phyloP scores from a whole-genome alignment of 2,113 vertebrate species.

The Coreoperca whiteheadi region DNA sequence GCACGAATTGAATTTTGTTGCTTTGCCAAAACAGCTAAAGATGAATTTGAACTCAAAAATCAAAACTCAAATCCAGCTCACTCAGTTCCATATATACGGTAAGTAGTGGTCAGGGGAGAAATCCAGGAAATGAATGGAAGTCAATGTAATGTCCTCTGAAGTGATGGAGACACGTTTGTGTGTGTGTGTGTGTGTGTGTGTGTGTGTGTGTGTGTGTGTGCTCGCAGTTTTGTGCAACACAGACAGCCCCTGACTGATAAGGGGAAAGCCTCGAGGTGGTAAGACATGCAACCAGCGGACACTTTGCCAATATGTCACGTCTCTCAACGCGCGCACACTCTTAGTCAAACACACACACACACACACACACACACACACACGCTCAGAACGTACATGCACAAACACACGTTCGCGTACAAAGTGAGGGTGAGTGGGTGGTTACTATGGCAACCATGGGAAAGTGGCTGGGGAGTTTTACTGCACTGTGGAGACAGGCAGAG shows the following conservation, averaged over 20 bases:
- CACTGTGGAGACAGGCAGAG: conserved; percentile 33
- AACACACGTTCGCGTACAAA: neutral
- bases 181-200: no score
- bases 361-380: neutral
- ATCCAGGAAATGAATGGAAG: no score
- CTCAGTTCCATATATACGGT: neutral
- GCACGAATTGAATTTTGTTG: neutral
- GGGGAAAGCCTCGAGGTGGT: conserved; percentile 25
- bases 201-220: conserved; percentile 1
- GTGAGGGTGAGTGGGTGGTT: conserved; percentile 51
- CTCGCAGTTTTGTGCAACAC: neutral
- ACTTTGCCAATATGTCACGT: conserved; percentile 53
- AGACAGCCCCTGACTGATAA: conserved; percentile 22
- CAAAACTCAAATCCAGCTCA: neutral
- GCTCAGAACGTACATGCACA: neutral
- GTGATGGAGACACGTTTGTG: no score
- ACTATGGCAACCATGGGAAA: conserved; percentile 69
- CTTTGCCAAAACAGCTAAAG: neutral
- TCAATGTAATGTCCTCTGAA: no score
- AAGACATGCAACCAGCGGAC: conserved; percentile 33
- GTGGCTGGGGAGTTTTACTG: conserved; percentile 49
- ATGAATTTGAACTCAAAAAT: neutral
- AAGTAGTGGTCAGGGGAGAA: no score
- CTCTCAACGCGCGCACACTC: conserved; percentile 7
- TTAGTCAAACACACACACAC: neutral